Evolutionary conservation across 2,888 invertebrate genomes (phyloP).

Genomic region (Macrophya annulata): DNA sequence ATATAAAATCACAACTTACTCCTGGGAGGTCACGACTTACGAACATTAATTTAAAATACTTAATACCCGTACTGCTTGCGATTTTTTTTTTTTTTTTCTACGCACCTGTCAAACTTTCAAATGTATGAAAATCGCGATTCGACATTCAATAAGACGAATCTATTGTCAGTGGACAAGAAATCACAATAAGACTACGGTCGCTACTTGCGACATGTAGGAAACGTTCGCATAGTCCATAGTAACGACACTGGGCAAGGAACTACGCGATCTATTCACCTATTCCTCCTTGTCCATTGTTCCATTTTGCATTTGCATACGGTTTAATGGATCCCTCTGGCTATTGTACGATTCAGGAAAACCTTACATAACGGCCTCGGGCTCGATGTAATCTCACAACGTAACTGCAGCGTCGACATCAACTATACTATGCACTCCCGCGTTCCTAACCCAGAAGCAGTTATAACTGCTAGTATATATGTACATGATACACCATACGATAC

Average conservation of each 20-base stretch:
- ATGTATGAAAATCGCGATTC: not conserved
- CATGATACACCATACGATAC: not conserved
- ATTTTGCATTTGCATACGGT: conserved; percentile 70
- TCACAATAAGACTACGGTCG: conserved; percentile 28
- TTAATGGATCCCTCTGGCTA: conserved; percentile 70
- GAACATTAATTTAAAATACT: conserved; percentile 21
- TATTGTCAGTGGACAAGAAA: conserved; percentile 26
- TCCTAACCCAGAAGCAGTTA: conserved; percentile 35
- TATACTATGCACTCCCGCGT: conserved; percentile 1
- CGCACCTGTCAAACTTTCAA: not conserved
- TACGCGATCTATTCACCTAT: conserved; percentile 52
- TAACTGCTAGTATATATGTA: not conserved
- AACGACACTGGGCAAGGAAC: conserved; percentile 48
- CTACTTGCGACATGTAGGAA: conserved; percentile 66
- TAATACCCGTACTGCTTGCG: not conserved
- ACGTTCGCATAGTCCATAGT: conserved; percentile 62
- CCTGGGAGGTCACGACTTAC: conserved; percentile 6
- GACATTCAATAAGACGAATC: conserved; percentile 7
- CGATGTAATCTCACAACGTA: conserved; percentile 56
- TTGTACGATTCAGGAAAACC: conserved; percentile 68
- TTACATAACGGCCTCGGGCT: conserved; percentile 68
- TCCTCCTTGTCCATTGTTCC: conserved; percentile 67
- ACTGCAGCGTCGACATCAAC: conserved; percentile 30
- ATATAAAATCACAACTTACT: conserved; percentile 33
- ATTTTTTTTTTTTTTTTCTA: not conserved